phyloP scores from a whole-genome alignment of 1,140 invertebrate genomes.

The Drosophila santomea region DNA sequence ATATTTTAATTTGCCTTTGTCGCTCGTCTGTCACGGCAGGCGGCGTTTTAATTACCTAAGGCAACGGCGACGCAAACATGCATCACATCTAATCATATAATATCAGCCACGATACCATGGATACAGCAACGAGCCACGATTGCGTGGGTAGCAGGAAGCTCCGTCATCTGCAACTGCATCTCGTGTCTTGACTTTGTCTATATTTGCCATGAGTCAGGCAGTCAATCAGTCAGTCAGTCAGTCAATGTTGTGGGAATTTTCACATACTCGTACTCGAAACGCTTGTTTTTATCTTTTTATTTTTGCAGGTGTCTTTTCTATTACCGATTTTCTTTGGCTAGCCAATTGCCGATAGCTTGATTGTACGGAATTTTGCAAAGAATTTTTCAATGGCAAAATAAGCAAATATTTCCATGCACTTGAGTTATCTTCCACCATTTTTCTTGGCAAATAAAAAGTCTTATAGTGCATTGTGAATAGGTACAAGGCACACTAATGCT shows the following conservation, averaged over 20 bases:
- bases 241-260: constrained; percentile 62
- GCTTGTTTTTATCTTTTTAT: constrained; percentile 16
- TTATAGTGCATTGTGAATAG: too few species aligned
- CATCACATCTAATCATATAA: constrained; percentile 44
- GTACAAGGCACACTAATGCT: too few species aligned
- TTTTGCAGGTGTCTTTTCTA: constrained; percentile 24
- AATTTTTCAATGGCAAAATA: too few species aligned
- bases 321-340: not conserved
- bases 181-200: constrained; percentile 14
- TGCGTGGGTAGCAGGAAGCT: constrained; percentile 52
- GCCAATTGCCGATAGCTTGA: too few species aligned
- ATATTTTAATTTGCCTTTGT: constrained; percentile 63
- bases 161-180: constrained; percentile 3
- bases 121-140: constrained; percentile 1
- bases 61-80: constrained; percentile 37
- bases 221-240: constrained; percentile 29
- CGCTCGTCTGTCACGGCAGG: constrained; percentile 63
- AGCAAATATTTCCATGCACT: too few species aligned
- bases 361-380: too few species aligned
- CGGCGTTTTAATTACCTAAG: constrained; percentile 61
- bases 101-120: not conserved
- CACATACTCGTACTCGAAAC: constrained; percentile 41
- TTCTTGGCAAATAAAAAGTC: too few species aligned
- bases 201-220: constrained; percentile 24
- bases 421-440: too few species aligned